Evolutionary conservation across 2,113 vertebrate species (phyloP).

Genomic region (Zapornia atra): DNA sequence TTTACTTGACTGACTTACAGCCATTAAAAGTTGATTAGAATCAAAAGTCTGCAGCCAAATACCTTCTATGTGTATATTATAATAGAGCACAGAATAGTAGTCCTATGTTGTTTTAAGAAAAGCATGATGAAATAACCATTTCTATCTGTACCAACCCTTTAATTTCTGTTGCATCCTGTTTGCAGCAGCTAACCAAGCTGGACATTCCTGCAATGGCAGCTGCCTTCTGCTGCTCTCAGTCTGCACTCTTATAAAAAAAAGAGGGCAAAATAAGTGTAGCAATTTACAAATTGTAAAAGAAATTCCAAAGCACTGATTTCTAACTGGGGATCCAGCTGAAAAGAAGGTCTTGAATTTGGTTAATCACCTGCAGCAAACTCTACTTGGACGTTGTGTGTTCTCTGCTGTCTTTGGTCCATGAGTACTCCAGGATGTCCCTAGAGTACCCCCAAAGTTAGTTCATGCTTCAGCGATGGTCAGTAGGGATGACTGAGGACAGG

Average conservation of each 20-base stretch:
- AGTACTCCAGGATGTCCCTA: neutral
- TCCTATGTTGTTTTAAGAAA: neutral
- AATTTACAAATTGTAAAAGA: neutral
- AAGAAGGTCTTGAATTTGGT: neutral
- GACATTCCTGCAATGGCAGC: accelerated
- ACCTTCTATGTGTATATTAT: neutral
- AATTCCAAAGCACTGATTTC: neutral
- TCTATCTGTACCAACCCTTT: neutral
- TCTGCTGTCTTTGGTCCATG: neutral
- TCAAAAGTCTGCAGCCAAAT: neutral
- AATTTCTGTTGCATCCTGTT: neutral
- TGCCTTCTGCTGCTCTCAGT: neutral
- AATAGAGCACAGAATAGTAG: neutral
- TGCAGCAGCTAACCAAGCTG: neutral
- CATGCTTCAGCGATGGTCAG: neutral
- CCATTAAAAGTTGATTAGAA: neutral
- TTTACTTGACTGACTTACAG: neutral
- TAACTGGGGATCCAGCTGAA: neutral
- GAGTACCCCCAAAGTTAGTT: neutral
- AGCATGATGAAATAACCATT: neutral
- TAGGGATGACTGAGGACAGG: neutral
- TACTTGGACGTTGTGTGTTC: neutral
- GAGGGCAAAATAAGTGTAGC: neutral
- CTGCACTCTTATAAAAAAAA: neutral
- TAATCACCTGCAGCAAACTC: neutral